Conservation (phyloP, 2,888 invertebrate species). For the Heliconius charithonia region DNA sequence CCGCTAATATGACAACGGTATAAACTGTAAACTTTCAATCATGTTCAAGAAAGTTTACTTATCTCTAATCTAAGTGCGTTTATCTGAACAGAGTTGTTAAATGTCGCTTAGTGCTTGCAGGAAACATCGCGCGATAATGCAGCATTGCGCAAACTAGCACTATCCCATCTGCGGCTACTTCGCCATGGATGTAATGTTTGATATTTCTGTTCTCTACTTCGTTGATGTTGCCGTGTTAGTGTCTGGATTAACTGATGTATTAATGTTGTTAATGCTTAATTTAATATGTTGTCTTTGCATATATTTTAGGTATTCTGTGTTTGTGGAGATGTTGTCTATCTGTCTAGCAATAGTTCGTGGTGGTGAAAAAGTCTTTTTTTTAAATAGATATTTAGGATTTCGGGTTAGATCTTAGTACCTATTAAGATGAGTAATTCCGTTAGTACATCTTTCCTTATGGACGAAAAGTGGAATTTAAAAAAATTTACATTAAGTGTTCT, state of each 20-base stretch:
- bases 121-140: constrained; percentile 22
- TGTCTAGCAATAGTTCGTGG: not conserved
- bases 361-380: too few relatives aligned
- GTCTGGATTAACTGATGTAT: constrained; percentile 33
- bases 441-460: too few relatives aligned
- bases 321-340: not conserved
- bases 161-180: constrained; percentile 19
- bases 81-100: constrained; percentile 36
- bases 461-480: too few relatives aligned
- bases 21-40: constrained; percentile 5
- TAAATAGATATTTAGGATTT: too few relatives aligned
- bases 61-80: constrained; percentile 20
- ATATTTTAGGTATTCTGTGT: not conserved
- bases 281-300: constrained; percentile 6
- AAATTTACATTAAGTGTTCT: too few relatives aligned
- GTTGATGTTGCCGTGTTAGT: constrained; percentile 28
- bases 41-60: constrained; percentile 21
- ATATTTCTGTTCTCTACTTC: constrained; percentile 26
- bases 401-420: too few relatives aligned
- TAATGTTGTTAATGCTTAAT: constrained; percentile 27
- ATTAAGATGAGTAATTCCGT: too few relatives aligned
- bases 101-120: constrained; percentile 33
- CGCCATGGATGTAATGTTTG: constrained; percentile 25
- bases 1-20: not conserved
- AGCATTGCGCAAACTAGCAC: constrained; percentile 20